Percentiles rank a stretch among this genome's conserved stretches.
phyloP scores from a whole-genome alignment of 2,888 invertebrate species.

The Stomorhina lunata region DNA sequence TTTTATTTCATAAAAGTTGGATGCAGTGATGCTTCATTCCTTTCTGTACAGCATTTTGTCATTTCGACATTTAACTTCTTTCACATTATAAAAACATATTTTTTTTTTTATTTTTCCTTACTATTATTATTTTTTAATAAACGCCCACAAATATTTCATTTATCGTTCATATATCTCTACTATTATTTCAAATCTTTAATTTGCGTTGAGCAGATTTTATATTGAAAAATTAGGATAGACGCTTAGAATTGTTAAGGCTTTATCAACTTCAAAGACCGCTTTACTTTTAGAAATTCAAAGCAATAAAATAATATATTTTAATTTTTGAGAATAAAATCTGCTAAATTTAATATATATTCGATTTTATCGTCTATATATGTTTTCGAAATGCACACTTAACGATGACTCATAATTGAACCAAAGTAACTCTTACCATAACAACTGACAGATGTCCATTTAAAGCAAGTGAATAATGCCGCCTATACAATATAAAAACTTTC shows the following conservation, averaged over 20 bases:
- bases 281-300: not conserved
- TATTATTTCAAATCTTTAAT: not conserved
- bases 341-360: not conserved
- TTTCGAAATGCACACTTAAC: not conserved
- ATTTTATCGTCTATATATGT: not conserved
- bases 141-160: not conserved
- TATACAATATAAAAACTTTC: not conserved
- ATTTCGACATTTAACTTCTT: conserved; percentile 15
- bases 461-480: no score
- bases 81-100: not conserved
- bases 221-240: conserved; percentile 24
- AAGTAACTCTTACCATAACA: not conserved
- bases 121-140: not conserved
- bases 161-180: not conserved
- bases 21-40: not conserved
- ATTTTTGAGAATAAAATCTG: conserved; percentile 43
- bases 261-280: not conserved
- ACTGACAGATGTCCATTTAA: no score
- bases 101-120: conserved; percentile 5
- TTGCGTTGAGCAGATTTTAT: conserved; percentile 37
- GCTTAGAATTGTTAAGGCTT: not conserved
- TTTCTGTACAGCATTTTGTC: conserved; percentile 15
- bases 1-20: not conserved
- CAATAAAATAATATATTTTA: not conserved
- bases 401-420: not conserved